phyloP scores from a whole-genome alignment of 2,113 vertebrate species.

The Mungos mungo region DNA sequence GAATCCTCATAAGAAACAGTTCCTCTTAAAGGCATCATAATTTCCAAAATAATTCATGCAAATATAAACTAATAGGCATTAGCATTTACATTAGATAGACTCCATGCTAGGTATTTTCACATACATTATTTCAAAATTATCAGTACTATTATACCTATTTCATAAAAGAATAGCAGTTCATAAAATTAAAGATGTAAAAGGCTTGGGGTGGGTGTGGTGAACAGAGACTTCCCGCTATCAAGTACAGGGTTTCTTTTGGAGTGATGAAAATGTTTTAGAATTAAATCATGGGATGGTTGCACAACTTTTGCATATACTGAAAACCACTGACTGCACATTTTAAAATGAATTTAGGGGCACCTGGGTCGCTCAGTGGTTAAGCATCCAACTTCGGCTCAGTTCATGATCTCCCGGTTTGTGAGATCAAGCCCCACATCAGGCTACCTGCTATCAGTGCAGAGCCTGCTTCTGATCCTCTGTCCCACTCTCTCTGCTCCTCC shows the following conservation, averaged over 20 bases:
- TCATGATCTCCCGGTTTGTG: too few species aligned
- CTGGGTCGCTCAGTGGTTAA: too few species aligned
- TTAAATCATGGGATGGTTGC: neutral
- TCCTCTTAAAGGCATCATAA: neutral
- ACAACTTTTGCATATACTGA: neutral
- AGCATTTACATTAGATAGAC: neutral
- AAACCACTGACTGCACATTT: neutral
- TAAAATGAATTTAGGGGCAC: neutral
- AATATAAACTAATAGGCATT: neutral
- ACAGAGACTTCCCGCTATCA: neutral
- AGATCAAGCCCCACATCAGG: too few species aligned
- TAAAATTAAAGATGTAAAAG: neutral
- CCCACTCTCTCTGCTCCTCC: too few species aligned
- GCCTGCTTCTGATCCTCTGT: too few species aligned
- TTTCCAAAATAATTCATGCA: conserved; percentile 22
- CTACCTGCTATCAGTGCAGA: too few species aligned
- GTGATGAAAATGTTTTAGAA: neutral
- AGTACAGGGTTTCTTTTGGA: neutral
- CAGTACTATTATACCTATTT: neutral
- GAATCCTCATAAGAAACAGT: conserved; percentile 18
- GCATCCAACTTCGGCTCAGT: too few species aligned
- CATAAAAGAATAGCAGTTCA: neutral
- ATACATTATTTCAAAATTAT: neutral
- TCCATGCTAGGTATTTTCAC: neutral
- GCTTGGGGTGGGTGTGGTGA: neutral